A percentile compares a stretch with the other conserved stretches of the same genome.
Conservation (phyloP, 1,140 invertebrate genomes). For the Drosophila bocqueti region DNA sequence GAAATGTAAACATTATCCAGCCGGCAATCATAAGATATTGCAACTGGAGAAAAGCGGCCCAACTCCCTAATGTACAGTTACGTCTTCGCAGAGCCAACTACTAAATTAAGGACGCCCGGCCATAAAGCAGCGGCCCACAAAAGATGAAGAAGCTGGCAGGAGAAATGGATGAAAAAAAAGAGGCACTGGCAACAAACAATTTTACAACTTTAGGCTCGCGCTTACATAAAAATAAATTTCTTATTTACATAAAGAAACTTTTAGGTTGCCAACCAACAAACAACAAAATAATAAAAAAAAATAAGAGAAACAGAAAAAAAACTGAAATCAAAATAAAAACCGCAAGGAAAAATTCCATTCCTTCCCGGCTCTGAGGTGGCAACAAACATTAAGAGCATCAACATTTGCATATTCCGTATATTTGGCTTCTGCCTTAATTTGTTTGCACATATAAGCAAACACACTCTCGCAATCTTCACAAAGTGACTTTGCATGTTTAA, state of each 20-base stretch:
- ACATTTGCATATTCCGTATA: conserved; percentile 78
- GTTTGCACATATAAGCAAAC: conserved; percentile 58
- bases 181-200: conserved; percentile 62
- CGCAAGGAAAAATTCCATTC: conserved; percentile 62
- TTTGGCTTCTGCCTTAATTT: conserved; percentile 76
- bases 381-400: conserved; percentile 76
- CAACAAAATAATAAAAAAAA: conserved; percentile 37
- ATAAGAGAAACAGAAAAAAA: conserved; percentile 25
- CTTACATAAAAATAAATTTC: conserved; percentile 83
- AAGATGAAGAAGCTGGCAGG: conserved; percentile 37
- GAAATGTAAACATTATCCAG: conserved; percentile 39
- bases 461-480: conserved; percentile 36
- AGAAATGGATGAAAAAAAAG: conserved; percentile 4
- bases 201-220: conserved; percentile 81
- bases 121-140: conserved; percentile 68
- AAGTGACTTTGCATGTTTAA: conserved; percentile 72
- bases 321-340: conserved; percentile 75
- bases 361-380: conserved; percentile 35
- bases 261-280: conserved; percentile 60
- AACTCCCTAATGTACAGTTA: conserved; percentile 74
- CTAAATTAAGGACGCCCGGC: conserved; percentile 76
- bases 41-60: conserved; percentile 16
- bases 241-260: conserved; percentile 84
- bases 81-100: conserved; percentile 68
- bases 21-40: conserved; percentile 35